phyloP scores from a whole-genome alignment of 1,140 invertebrate species.

The Calosoma granatense region DNA sequence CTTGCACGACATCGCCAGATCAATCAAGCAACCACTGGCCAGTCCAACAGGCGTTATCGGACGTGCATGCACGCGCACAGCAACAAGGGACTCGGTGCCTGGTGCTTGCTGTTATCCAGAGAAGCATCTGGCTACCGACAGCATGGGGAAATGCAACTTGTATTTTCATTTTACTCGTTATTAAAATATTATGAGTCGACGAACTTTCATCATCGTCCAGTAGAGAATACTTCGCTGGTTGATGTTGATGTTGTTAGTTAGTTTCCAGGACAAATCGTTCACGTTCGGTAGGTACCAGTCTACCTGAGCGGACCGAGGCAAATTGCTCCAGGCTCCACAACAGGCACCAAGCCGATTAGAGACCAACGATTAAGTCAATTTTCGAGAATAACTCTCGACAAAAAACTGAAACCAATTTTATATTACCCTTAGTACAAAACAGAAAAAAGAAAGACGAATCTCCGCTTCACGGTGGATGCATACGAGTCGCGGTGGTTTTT shows the following conservation, averaged over 20 bases:
- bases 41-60: not conserved
- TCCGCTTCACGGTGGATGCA: not conserved
- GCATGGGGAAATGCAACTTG: too few relatives aligned
- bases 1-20: conserved; percentile 14
- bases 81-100: too few relatives aligned
- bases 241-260: too few relatives aligned
- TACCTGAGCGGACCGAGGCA: not conserved
- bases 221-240: too few relatives aligned
- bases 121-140: too few relatives aligned
- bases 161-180: too few relatives aligned
- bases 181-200: too few relatives aligned
- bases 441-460: too few relatives aligned
- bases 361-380: conserved; percentile 23
- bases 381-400: conserved; percentile 16
- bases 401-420: conserved; percentile 23
- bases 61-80: not conserved
- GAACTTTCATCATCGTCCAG: too few relatives aligned
- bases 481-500: not conserved
- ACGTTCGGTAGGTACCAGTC: too few relatives aligned
- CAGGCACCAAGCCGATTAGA: conserved; percentile 18
- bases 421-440: conserved; percentile 18
- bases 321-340: not conserved
- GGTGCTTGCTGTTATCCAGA: too few relatives aligned
- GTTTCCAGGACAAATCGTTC: too few relatives aligned
- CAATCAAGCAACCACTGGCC: conserved; percentile 11